Percentiles rank a stretch among this genome's conserved stretches.
Conservation (phyloP, 2,888 invertebrate genomes). For the Homarus gammarus region DNA sequence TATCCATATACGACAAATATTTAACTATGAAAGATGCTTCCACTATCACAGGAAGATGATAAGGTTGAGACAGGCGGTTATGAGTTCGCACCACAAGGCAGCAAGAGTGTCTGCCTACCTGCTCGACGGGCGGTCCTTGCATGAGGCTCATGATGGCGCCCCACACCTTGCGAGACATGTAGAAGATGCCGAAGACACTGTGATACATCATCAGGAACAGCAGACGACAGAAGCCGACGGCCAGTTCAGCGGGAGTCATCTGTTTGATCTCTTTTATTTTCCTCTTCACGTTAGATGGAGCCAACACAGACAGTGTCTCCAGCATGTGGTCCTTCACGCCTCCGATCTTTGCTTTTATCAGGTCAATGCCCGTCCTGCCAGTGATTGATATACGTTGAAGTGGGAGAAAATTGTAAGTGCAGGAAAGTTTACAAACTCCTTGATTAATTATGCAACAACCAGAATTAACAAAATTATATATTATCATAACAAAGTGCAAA, state of each 20-base stretch:
- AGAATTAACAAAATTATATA: neutral
- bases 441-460: too few species aligned
- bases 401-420: too few species aligned
- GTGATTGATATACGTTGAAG: neutral
- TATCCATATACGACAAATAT: too few species aligned
- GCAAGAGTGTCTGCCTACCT: conserved; percentile 77
- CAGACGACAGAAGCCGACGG: conserved; percentile 92
- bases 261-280: conserved; percentile 92
- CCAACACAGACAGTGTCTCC: conserved; percentile 88
- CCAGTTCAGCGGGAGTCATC: conserved; percentile 92
- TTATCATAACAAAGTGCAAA: neutral
- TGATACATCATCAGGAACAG: conserved; percentile 89
- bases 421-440: too few species aligned
- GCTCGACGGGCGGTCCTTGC: conserved; percentile 91
- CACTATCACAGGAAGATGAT: neutral
- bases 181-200: conserved; percentile 88
- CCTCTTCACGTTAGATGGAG: conserved; percentile 93
- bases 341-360: conserved; percentile 89
- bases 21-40: too few species aligned
- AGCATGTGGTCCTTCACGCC: conserved; percentile 90
- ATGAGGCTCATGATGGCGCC: conserved; percentile 85
- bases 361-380: conserved; percentile 87
- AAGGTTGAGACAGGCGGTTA: neutral
- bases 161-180: conserved; percentile 88
- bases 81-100: neutral